Conservation (phyloP, 2,888 invertebrate genomes). For the Thysanoteuthis rhombus region DNA sequence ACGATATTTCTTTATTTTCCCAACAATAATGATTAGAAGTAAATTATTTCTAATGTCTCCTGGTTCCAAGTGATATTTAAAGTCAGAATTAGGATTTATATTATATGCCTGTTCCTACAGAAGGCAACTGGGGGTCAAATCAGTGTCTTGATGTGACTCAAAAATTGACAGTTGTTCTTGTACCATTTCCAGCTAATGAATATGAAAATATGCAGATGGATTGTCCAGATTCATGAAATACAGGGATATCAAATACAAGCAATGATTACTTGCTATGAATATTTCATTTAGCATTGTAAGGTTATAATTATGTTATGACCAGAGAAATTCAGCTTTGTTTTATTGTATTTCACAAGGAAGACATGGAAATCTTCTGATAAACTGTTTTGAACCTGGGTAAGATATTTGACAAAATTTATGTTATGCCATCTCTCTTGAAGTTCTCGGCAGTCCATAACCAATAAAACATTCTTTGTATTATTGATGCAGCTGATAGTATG, state of each 20-base stretch:
- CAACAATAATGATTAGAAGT: neutral
- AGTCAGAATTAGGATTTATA: neutral
- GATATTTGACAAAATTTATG: neutral
- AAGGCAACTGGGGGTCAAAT: neutral
- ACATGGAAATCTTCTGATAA: neutral
- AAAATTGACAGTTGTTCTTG: neutral
- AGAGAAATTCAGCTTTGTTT: neutral
- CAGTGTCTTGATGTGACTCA: neutral
- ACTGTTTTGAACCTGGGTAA: neutral
- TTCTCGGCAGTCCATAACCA: too few species aligned
- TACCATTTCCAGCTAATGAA: neutral
- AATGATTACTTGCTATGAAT: neutral
- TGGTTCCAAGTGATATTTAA: neutral
- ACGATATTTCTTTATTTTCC: neutral
- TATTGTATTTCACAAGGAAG: neutral
- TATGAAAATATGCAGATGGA: conserved; percentile 12
- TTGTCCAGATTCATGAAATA: neutral
- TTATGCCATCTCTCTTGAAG: too few species aligned
- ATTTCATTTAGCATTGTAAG: neutral
- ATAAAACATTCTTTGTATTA: too few species aligned
- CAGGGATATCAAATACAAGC: neutral
- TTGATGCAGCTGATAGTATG: too few species aligned
- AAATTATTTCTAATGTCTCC: neutral
- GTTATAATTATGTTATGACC: neutral
- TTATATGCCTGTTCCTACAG: too few species aligned